Evolutionary conservation across 2,888 invertebrate genomes (phyloP).

Genomic region (Dugesia japonica): DNA sequence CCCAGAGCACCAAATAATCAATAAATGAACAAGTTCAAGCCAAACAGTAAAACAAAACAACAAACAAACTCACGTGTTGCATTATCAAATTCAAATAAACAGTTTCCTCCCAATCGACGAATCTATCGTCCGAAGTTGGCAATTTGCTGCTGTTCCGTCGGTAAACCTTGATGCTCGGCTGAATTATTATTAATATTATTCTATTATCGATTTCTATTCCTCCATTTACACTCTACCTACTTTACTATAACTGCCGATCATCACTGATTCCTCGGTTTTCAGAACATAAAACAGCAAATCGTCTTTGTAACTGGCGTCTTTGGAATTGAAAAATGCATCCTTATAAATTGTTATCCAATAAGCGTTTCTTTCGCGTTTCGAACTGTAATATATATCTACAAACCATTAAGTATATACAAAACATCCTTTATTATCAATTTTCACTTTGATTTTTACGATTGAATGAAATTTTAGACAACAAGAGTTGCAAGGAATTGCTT

Average conservation of each 20-base stretch:
- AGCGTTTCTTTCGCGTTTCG: not conserved
- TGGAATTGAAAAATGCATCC: not conserved
- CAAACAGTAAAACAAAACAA: not conserved
- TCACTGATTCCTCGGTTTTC: not conserved
- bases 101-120: constrained; percentile 91
- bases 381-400: not conserved
- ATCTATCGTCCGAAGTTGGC: not conserved
- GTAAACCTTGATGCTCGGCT: not conserved
- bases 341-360: not conserved
- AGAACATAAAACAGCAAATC: not conserved
- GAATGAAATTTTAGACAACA: not conserved
- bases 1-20: too few relatives aligned
- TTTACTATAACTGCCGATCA: not conserved
- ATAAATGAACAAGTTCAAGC: too few relatives aligned
- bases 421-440: too few relatives aligned
- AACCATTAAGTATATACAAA: too few relatives aligned
- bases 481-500: not conserved
- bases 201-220: not conserved
- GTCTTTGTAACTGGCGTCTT: not conserved
- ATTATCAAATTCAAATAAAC: constrained; percentile 87
- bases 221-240: not conserved
- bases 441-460: not conserved
- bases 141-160: not conserved
- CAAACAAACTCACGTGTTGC: constrained; percentile 58
- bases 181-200: not conserved